phyloP scores from a whole-genome alignment of 35 echinoderm and acorn worm species.

The Chiridota heheva region DNA sequence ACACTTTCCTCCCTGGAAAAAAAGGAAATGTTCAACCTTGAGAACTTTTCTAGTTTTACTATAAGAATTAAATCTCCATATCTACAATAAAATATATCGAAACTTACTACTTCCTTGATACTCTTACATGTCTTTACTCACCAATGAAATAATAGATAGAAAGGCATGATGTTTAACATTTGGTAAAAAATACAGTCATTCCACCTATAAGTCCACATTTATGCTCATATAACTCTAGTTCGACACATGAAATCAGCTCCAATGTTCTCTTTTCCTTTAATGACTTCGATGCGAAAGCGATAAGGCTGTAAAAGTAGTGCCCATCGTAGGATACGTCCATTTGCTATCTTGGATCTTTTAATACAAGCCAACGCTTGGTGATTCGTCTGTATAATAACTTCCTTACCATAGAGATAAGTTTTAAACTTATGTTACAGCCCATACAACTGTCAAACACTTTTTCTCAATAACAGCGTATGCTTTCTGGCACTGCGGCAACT shows the following conservation, averaged over 20 bases:
- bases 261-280: conserved; percentile 3
- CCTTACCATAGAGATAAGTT: conserved; percentile 16
- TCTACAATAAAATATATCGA: too few relatives aligned
- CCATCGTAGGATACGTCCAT: conserved; percentile 9
- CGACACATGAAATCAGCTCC: conserved; percentile 20
- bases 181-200: too few relatives aligned
- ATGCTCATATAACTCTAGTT: too few relatives aligned
- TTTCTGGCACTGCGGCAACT: not conserved
- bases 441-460: conserved; percentile 24
- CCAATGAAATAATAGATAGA: too few relatives aligned
- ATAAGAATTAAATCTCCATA: too few relatives aligned
- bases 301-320: conserved; percentile 5
- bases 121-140: too few relatives aligned
- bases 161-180: too few relatives aligned
- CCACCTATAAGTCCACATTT: too few relatives aligned
- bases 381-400: conserved; percentile 27
- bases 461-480: conserved; percentile 27
- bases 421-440: conserved; percentile 13
- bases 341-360: not conserved
- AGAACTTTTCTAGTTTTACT: too few relatives aligned
- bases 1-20: too few relatives aligned
- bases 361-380: conserved; percentile 25
- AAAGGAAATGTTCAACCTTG: too few relatives aligned
- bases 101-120: too few relatives aligned
- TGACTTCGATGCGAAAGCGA: conserved; percentile 7